These are phyloP conservation scores for Dione vanillae DNA, from an alignment of 2,888 invertebrate species.

Conservation along the genomic window DNA sequence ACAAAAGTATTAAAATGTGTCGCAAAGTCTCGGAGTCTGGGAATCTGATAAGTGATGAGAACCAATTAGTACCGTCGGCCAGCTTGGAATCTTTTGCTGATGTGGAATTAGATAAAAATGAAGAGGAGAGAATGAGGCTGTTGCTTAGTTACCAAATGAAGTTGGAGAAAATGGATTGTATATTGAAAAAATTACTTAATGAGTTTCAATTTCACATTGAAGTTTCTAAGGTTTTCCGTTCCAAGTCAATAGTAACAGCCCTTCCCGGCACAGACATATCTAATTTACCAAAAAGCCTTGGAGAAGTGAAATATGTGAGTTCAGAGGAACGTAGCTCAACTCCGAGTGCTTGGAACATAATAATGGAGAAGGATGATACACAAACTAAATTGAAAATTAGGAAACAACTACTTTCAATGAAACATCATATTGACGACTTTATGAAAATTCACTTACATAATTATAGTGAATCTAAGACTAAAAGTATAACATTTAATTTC, in stretches of 20 bases:
- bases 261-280: slow-evolving; percentile 55
- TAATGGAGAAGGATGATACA: slow-evolving; percentile 68
- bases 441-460: slow-evolving; percentile 57
- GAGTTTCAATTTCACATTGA: slow-evolving; percentile 78
- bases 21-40: slow-evolving; percentile 59
- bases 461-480: slow-evolving; percentile 42
- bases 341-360: slow-evolving; percentile 69
- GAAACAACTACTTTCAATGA: slow-evolving; percentile 66
- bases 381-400: slow-evolving; percentile 63
- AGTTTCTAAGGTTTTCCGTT: slow-evolving; percentile 71
- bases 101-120: slow-evolving; percentile 69
- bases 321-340: slow-evolving; percentile 50
- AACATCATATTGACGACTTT: slow-evolving; percentile 65
- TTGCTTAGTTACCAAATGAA: slow-evolving; percentile 67
- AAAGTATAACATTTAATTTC: slow-evolving; percentile 44
- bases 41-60: slow-evolving; percentile 48
- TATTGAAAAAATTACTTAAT: slow-evolving; percentile 65
- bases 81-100: slow-evolving; percentile 74
- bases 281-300: slow-evolving; percentile 55
- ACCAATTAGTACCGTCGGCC: slow-evolving; percentile 55
- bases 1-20: slow-evolving; percentile 67
- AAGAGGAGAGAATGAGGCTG: slow-evolving; percentile 64
- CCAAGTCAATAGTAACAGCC: slow-evolving; percentile 58
- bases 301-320: slow-evolving; percentile 54
- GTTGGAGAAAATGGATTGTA: slow-evolving; percentile 66